Evolutionary conservation across 30 jellyfish, hydroid and myxozoan species (phyloP).

Genomic region (Hydractinia symbiolongicarpus): DNA sequence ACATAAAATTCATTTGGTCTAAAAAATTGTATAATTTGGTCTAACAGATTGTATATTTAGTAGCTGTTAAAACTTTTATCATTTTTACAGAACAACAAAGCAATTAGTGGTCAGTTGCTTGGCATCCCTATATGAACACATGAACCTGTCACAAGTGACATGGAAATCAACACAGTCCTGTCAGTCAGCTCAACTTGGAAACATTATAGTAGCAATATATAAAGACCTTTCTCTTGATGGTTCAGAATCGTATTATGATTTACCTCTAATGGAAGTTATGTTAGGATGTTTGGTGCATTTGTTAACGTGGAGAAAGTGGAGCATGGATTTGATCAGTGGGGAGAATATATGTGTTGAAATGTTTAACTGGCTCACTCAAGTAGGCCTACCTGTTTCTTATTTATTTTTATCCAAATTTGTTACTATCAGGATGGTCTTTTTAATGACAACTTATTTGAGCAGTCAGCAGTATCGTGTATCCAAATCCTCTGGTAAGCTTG

Average conservation of each 20-base stretch:
- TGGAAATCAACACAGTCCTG: background rate
- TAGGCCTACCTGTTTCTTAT: background rate
- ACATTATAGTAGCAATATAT: constrained; percentile 23
- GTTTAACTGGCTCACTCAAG: constrained; percentile 28
- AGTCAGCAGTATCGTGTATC: too few relatives aligned
- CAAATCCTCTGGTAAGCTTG: too few relatives aligned
- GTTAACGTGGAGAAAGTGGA: constrained; percentile 67
- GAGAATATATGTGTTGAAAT: constrained; percentile 50
- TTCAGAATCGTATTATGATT: constrained; percentile 74
- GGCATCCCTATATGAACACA: background rate
- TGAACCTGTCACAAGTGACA: background rate
- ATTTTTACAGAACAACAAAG: background rate
- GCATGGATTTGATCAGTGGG: constrained; percentile 53
- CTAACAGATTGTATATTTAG: too few relatives aligned
- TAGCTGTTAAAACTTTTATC: background rate
- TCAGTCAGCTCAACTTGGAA: background rate
- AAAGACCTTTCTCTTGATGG: constrained; percentile 27
- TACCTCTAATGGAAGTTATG: constrained; percentile 82
- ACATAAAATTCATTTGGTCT: too few relatives aligned
- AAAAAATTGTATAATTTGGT: too few relatives aligned
- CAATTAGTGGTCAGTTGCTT: background rate
- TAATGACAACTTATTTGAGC: too few relatives aligned
- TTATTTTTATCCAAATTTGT: too few relatives aligned
- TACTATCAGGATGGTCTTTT: too few relatives aligned
- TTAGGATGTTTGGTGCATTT: constrained; percentile 59